Conservation (phyloP, 2,888 invertebrate genomes). For the Tetheella fluctuosa region DNA sequence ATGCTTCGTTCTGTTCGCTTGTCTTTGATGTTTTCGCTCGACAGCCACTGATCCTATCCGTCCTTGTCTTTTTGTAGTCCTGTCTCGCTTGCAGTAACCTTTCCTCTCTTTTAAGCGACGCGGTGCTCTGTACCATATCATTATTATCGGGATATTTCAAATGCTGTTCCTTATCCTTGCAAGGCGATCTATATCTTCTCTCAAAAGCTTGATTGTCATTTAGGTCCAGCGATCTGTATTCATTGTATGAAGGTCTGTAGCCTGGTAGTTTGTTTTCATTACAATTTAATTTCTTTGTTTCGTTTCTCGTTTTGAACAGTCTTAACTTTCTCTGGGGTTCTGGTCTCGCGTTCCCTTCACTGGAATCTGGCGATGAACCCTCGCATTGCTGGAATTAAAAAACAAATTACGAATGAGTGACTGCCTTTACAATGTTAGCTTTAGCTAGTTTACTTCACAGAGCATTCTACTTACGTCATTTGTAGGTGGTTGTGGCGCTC, state of each 20-base stretch:
- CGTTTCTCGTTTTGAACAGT: constrained; percentile 90
- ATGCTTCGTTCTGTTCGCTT: constrained; percentile 72
- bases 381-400: constrained; percentile 65
- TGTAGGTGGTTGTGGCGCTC: constrained; percentile 87
- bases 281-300: constrained; percentile 85
- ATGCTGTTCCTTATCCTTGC: constrained; percentile 75
- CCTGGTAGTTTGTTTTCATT: constrained; percentile 61
- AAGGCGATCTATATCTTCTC: constrained; percentile 74
- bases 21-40: constrained; percentile 77
- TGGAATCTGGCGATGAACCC: constrained; percentile 85
- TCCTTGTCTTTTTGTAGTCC: constrained; percentile 76
- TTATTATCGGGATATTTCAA: constrained; percentile 71
- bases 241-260: constrained; percentile 62
- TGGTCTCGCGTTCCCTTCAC: constrained; percentile 77
- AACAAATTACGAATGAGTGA: background rate
- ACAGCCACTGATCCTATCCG: constrained; percentile 77
- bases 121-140: constrained; percentile 73
- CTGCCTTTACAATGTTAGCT: background rate
- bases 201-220: constrained; percentile 67
- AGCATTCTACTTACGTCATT: constrained; percentile 73
- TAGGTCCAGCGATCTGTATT: constrained; percentile 70
- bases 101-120: constrained; percentile 76
- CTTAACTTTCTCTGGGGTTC: constrained; percentile 84
- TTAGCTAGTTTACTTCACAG: no score
- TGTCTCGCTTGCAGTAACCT: constrained; percentile 77